phyloP scores from a whole-genome alignment of 2,797 vertebrate genomes.

The Spatula clypeata region DNA sequence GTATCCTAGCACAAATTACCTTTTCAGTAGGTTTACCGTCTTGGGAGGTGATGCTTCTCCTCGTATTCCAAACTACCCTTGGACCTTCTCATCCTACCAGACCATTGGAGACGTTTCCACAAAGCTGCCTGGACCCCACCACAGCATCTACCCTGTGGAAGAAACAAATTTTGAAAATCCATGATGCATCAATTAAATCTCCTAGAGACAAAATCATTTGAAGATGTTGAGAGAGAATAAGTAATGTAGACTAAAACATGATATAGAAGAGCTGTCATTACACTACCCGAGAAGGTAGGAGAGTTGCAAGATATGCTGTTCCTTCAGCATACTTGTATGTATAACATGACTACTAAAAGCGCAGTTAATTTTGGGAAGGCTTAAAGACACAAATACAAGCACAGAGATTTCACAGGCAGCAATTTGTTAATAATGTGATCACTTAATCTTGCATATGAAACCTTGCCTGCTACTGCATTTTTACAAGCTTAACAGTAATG shows the following conservation, averaged over 20 bases:
- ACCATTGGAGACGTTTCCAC: conserved; percentile 33
- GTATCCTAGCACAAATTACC: not conserved
- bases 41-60: conserved; percentile 29
- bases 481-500: not conserved
- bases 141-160: conserved; percentile 53
- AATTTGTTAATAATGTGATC: not conserved
- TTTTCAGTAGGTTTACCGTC: conserved; percentile 49
- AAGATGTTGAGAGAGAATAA: not conserved
- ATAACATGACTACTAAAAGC: not conserved
- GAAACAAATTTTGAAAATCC: conserved; percentile 39
- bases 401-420: not conserved
- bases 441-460: not conserved
- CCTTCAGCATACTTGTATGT: not conserved
- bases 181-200: not conserved
- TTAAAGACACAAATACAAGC: not conserved
- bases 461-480: not conserved
- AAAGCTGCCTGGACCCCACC: conserved; percentile 33
- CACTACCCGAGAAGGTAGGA: not conserved
- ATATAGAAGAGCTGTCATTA: not conserved
- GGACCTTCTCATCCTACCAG: conserved; percentile 56
- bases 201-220: not conserved
- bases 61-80: conserved; percentile 5
- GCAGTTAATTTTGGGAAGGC: not conserved
- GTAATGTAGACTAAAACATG: not conserved
- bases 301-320: not conserved